These are phyloP conservation scores for Coregonus sp. DNA, from an alignment of 2,797 vertebrate species.

Conservation along the genomic window DNA sequence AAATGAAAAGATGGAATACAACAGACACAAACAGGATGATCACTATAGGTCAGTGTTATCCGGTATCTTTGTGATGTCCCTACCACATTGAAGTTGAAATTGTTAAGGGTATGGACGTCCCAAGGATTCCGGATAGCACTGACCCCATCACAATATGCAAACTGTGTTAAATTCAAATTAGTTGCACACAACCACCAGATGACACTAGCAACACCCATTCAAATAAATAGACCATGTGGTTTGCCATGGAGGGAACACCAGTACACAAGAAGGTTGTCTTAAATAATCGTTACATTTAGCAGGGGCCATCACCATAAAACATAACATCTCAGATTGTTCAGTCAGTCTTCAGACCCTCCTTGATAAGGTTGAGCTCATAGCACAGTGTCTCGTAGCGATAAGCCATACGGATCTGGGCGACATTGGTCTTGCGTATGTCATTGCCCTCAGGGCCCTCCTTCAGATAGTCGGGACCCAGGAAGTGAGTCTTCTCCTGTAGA, in stretches of 20 bases:
- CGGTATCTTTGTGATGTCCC: no score
- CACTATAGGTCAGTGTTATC: no score
- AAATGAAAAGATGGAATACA: slow-evolving; percentile 3
- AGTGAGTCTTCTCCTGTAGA: slow-evolving; percentile 84
- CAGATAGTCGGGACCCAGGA: slow-evolving; percentile 81
- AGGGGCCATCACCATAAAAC: background rate
- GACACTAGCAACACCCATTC: background rate
- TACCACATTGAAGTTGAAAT: no score
- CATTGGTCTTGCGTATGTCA: slow-evolving; percentile 93
- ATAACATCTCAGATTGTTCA: slow-evolving; percentile 42
- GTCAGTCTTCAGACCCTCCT: slow-evolving; percentile 81
- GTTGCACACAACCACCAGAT: background rate
- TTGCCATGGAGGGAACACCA: slow-evolving; percentile 24
- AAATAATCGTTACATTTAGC: slow-evolving; percentile 10
- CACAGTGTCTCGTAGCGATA: slow-evolving; percentile 92
- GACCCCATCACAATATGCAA: background rate
- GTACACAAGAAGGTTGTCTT: slow-evolving; percentile 34
- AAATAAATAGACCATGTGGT: slow-evolving; percentile 8
- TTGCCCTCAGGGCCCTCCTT: slow-evolving; percentile 91
- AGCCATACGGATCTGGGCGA: slow-evolving; percentile 94
- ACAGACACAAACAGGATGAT: background rate
- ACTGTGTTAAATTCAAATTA: background rate
- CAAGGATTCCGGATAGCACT: no score
- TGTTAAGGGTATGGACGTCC: no score
- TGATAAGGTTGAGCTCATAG: slow-evolving; percentile 91